These are phyloP conservation scores for Paramacrobiotus metropolitanus DNA, from an alignment of 1,140 invertebrate species.

Conservation along the genomic window DNA sequence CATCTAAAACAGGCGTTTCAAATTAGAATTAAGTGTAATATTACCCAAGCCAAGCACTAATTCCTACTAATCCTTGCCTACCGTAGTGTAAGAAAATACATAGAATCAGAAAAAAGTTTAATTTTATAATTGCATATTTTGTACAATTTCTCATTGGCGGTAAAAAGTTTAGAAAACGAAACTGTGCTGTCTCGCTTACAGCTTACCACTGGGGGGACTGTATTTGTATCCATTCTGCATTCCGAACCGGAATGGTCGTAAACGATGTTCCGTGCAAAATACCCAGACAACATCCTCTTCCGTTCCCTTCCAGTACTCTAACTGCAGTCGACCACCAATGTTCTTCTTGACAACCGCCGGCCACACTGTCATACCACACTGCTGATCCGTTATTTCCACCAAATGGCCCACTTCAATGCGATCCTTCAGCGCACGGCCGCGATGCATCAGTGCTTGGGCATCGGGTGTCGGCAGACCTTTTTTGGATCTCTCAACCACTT, in stretches of 20 bases:
- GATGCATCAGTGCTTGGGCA: not conserved
- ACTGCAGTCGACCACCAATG: not conserved
- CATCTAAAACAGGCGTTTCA: too few relatives aligned
- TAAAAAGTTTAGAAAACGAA: too few relatives aligned
- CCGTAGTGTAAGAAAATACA: too few relatives aligned
- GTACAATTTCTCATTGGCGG: too few relatives aligned
- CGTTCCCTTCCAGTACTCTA: not conserved
- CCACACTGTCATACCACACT: not conserved
- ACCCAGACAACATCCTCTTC: not conserved
- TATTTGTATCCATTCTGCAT: not conserved
- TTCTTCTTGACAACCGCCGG: not conserved
- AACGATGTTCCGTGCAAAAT: not conserved
- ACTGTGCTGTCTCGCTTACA: not conserved
- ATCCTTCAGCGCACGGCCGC: not conserved
- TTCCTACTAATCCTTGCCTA: too few relatives aligned
- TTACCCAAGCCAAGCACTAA: too few relatives aligned
- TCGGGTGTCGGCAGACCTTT: not conserved
- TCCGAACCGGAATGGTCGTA: not conserved
- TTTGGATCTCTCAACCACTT: not conserved
- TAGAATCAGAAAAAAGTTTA: too few relatives aligned
- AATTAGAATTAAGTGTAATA: too few relatives aligned
- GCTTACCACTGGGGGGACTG: not conserved
- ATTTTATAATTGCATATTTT: too few relatives aligned
- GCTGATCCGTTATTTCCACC: not conserved
- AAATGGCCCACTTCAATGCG: not conserved